A percentile compares a stretch with the other conserved stretches of the same genome.
Evolutionary conservation across 2,797 vertebrate genomes (phyloP).

Genomic region (Pampus argenteus): DNA sequence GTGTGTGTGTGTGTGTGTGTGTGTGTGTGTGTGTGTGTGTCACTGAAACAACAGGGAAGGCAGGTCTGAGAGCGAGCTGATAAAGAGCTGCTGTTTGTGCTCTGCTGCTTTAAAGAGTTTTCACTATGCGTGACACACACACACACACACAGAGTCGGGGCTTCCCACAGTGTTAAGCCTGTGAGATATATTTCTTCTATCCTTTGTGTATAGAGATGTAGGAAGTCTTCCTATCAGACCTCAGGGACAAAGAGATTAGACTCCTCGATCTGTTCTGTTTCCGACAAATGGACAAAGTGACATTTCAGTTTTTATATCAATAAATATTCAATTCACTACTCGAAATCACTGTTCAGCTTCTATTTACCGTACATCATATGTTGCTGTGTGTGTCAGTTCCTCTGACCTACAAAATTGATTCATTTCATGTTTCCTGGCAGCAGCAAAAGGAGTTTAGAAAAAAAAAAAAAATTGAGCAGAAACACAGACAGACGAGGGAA

Average conservation of each 20-base stretch:
- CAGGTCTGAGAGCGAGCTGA: conserved; percentile 43
- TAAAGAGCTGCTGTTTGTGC: conserved; percentile 44
- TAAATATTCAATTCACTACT: background rate
- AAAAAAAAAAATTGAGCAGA: background rate
- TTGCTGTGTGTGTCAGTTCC: background rate
- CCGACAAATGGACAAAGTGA: background rate
- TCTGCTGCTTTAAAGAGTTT: conserved; percentile 34
- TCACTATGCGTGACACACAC: conserved; percentile 17
- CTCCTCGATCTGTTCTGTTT: background rate
- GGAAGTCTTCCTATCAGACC: conserved; percentile 31
- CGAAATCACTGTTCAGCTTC: background rate
- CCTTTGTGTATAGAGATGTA: conserved; percentile 10
- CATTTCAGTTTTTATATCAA: no score
- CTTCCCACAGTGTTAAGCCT: conserved; percentile 30
- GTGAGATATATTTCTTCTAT: conserved; percentile 19
- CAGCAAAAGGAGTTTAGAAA: background rate
- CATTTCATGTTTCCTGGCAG: background rate
- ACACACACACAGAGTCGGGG: background rate
- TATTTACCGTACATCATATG: background rate
- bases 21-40: background rate
- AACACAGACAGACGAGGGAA: background rate
- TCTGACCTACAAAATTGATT: background rate
- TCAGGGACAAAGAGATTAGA: background rate
- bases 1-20: background rate
- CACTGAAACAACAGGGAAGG: conserved; percentile 10